Evolutionary conservation across 2,797 vertebrate species (phyloP), one percentile per base, ranked within the genome.

Genomic region (Holocentrus rufus): DNA sequence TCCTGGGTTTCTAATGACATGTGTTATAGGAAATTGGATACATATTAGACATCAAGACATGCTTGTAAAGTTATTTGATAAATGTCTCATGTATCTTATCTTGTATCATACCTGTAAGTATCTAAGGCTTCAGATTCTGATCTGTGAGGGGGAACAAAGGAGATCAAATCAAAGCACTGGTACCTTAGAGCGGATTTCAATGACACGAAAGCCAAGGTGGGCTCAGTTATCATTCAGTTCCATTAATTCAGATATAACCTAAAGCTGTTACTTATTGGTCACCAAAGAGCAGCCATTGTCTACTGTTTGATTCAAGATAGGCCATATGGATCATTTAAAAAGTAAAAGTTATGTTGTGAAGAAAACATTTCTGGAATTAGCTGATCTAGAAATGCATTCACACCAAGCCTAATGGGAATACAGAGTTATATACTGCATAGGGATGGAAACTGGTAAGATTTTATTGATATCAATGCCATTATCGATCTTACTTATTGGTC

Each of bases 1-100:
- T 70, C 17, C 80, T 44, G 94, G 94, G 81, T 95, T 95, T 82
- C 94, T 95, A 39, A 74, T 61, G 55, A 80, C 65, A 73, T 34
- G 47, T 30, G 25, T 75, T 50, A 79, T 22, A 55, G 46, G 66
- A 60, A 56, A 74, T 11, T 20, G 18, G 55, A 79, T 46, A 23
- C 55, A 66, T 59, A 62, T 72, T 54, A 76, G 42, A 72, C 59
- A 85, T 72, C 22, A 39, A 73, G 15, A 56, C 39, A 5, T 1
- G 25, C 17, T 69, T 69, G 23, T 52, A 50, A 53, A 2, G 18
- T 76, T 52, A 69, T 56, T 47, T 25, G 55, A 30, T 52, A 59
- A 66, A 82, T 63, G 55, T 36, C 20, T 54, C 8, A 22, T 49
- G 60, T 34, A 18, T 55, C 49, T 65, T 34, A 65, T 77, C 14